Base-by-base conservation (phyloP, 1,140 invertebrate genomes). In the Idris sp. region DNA sequence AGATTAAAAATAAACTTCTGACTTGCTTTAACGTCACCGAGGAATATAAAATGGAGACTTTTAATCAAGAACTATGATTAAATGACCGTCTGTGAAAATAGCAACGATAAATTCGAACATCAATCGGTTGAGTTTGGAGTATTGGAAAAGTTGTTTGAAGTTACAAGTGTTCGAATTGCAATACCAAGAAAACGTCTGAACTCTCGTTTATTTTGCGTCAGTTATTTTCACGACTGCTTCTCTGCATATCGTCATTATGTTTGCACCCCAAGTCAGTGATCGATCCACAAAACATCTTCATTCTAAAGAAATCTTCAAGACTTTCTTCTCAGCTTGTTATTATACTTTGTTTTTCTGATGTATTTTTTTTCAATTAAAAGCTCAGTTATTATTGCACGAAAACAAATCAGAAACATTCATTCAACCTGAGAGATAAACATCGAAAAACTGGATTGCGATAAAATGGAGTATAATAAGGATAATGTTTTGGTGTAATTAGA, bases 181-280 rank as follows among this genome's bases (percentile, higher is more conserved):
- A 46, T 54, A 65, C 54, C 48, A 2, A 69, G 65, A 71, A 76
- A 41, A 33, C 73, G 44, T 49, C 49, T 61, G 61, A 54, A 26
- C 26, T 18, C 53, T 53, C 73, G 73, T 65, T 76, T 76, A 67
- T 76, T 75, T 75, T 71, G 51, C 59, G 26, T 51, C 8, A 10
- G 73, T 65, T 75, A 75, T 75, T 76, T 76, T 71, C 73, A 76
- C 31, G 54, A 43, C 61, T 71, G 65, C 65, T 61, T 65, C 48
- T 76, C 59, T 76, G 73, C 73, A 67, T 76, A 71, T 76, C 65
- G 65, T 71, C 48, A 69, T 76, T 61, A 75, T 75, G 61, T 71
- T 74, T 68, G 25, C 41, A 51, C 31, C 49, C 18, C 38, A 33
- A 25, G 25, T n/a, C n/a, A 22, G 25, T 40, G 54, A 65, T 67